phyloP scores from a whole-genome alignment of 2,888 invertebrate species.

The Trichopria drosophilae region DNA sequence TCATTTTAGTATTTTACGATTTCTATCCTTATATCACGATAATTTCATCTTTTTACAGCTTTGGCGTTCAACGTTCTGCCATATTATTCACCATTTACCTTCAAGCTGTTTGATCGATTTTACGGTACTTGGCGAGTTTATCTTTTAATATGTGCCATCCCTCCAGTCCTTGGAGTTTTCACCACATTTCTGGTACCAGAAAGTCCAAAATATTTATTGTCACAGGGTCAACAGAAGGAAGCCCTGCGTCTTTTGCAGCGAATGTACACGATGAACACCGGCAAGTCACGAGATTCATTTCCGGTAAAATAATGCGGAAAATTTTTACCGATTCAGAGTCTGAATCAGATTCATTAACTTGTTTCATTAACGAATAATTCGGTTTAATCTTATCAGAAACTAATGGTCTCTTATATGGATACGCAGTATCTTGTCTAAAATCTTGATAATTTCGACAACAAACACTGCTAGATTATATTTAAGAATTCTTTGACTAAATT shows the following conservation, averaged over 20 bases:
- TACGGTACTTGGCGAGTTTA: constrained; percentile 61
- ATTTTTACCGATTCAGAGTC: too few species aligned
- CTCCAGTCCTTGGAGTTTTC: constrained; percentile 70
- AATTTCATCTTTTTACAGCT: constrained; percentile 43
- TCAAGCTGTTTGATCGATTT: constrained; percentile 42
- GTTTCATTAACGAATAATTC: too few species aligned
- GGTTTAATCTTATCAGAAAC: too few species aligned
- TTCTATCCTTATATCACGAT: too few species aligned
- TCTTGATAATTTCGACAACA: too few species aligned
- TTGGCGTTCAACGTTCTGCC: constrained; percentile 59
- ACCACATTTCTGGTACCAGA: constrained; percentile 70
- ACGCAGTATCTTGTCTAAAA: too few species aligned
- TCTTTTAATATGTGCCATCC: constrained; percentile 60
- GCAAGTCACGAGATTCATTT: constrained; percentile 66
- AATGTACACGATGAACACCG: constrained; percentile 71
- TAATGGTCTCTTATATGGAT: too few species aligned
- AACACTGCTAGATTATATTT: too few species aligned
- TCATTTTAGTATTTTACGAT: constrained; percentile 1
- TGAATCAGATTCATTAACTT: too few species aligned
- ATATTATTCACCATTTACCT: constrained; percentile 43
- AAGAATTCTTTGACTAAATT: too few species aligned
- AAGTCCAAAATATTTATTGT: constrained; percentile 78
- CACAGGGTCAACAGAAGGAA: constrained; percentile 66
- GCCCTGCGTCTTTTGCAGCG: constrained; percentile 67
- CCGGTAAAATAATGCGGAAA: too few species aligned